A percentile compares a stretch with the other conserved stretches of the same genome.
phyloP scores from a whole-genome alignment of 2,113 vertebrate genomes.

The Prinia subflava region DNA sequence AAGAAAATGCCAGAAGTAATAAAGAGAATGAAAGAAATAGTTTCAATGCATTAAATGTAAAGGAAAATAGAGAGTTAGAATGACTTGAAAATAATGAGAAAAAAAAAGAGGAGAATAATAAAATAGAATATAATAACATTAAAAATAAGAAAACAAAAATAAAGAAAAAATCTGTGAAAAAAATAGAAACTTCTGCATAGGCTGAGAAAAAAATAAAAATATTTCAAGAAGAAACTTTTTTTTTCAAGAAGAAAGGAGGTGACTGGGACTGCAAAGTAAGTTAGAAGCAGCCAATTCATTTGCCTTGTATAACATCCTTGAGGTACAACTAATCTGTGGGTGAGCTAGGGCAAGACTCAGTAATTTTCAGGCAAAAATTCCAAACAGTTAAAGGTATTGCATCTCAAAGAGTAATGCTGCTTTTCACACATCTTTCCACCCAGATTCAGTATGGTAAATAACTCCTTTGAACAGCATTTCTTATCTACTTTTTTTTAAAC shows the following conservation, averaged over 20 bases:
- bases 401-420: background rate
- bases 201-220: background rate
- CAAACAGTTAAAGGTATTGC: background rate
- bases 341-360: background rate
- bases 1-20: background rate
- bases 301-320: background rate
- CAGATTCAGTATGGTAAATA: background rate
- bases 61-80: background rate
- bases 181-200: background rate
- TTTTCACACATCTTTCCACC: background rate
- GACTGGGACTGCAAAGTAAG: background rate
- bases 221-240: background rate
- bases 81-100: background rate
- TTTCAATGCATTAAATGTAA: background rate
- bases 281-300: background rate
- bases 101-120: background rate
- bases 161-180: background rate
- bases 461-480: background rate
- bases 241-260: background rate
- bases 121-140: background rate
- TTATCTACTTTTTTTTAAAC: background rate
- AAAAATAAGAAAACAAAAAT: background rate
- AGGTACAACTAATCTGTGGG: slow-evolving; percentile 18
- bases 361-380: background rate
- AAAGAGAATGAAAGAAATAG: background rate